Conservation (phyloP, 2,888 invertebrate genomes). For the Scaptomyza cyrtandrae region DNA sequence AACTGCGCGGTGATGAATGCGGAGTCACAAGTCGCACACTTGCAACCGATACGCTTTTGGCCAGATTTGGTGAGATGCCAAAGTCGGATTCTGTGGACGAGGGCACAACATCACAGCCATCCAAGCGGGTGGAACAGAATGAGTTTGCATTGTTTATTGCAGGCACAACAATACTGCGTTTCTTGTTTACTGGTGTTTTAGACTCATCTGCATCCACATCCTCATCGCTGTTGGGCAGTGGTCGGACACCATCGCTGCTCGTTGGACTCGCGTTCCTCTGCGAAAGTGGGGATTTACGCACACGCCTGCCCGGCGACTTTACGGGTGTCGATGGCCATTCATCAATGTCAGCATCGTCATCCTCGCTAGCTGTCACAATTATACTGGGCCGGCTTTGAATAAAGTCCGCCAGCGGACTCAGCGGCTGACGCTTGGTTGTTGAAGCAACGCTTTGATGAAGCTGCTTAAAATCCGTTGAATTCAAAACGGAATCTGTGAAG, state of each 20-base stretch:
- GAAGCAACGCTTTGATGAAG: conserved; percentile 61
- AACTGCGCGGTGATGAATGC: conserved; percentile 74
- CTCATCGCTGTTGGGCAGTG: conserved; percentile 51
- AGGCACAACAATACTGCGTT: conserved; percentile 14
- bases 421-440: conserved; percentile 64
- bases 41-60: conserved; percentile 34
- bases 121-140: conserved; percentile 76
- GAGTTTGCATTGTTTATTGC: conserved; percentile 54
- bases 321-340: conserved; percentile 80
- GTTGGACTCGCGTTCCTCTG: conserved; percentile 50
- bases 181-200: conserved; percentile 69
- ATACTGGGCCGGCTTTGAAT: conserved; percentile 44
- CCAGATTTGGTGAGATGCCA: conserved; percentile 70
- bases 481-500: conserved; percentile 81
- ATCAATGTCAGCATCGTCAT: conserved; percentile 78
- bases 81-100: conserved; percentile 61
- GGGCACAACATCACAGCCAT: conserved; percentile 59
- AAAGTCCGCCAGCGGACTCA: conserved; percentile 74
- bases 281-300: conserved; percentile 74
- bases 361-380: conserved; percentile 48
- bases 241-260: conserved; percentile 56
- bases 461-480: conserved; percentile 75
- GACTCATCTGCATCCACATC: conserved; percentile 46
- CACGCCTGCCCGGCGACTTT: conserved; percentile 62
- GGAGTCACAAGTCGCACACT: conserved; percentile 61